phyloP scores from a whole-genome alignment of 2,797 vertebrate genomes.

The Lithobates pipiens region DNA sequence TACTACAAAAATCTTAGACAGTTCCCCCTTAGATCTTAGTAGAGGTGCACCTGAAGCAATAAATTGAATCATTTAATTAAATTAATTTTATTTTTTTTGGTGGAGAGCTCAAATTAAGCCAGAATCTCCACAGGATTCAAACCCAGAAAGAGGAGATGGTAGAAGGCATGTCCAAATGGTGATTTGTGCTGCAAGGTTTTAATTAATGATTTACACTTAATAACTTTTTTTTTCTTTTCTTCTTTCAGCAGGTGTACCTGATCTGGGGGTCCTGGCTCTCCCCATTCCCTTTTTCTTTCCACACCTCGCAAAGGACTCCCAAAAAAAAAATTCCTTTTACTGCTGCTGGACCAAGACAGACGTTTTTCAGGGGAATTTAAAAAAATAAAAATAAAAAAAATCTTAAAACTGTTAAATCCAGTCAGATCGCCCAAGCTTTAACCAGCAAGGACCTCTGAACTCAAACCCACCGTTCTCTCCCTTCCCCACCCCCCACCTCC shows the following conservation, averaged over 20 bases:
- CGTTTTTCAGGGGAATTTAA: constrained; percentile 46
- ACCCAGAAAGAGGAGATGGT: constrained; percentile 21
- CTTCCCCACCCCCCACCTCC: not conserved
- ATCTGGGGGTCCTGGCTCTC: constrained; percentile 43
- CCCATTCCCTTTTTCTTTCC: constrained; percentile 21
- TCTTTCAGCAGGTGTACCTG: constrained; percentile 47
- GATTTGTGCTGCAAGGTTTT: not conserved
- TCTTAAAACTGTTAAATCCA: constrained; percentile 20
- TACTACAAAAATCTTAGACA: too few species aligned
- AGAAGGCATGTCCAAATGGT: constrained; percentile 14
- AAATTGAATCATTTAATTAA: too few species aligned
- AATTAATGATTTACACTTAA: not conserved
- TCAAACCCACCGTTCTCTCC: not conserved
- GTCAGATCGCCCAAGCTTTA: constrained; percentile 32
- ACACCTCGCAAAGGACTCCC: constrained; percentile 29
- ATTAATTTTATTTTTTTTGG: not conserved
- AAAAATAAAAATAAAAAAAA: not conserved
- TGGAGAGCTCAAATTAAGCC: not conserved
- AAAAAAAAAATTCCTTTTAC: constrained; percentile 11
- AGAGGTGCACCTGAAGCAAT: too few species aligned
- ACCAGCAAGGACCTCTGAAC: constrained; percentile 56
- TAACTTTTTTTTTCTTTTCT: not conserved
- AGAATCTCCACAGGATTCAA: constrained; percentile 24
- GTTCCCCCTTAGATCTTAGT: too few species aligned
- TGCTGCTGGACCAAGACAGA: constrained; percentile 59